Conservation (phyloP, 2,797 vertebrate species). For the Sarcophilus harrisii region DNA sequence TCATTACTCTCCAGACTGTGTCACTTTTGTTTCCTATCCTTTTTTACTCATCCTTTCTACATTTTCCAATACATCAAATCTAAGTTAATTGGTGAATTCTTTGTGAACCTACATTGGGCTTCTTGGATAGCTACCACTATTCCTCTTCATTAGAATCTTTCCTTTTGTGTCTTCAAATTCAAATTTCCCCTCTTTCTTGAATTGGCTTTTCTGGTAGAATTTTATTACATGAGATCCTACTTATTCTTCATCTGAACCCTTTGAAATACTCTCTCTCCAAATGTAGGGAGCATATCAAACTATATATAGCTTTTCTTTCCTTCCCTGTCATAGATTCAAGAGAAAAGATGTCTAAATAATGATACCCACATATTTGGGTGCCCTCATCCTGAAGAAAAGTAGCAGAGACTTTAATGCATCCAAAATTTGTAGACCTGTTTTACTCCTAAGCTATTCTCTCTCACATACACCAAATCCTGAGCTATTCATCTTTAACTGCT, state of each 20-base stretch:
- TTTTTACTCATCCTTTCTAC: neutral
- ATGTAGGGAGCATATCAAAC: neutral
- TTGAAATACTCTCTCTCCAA: neutral
- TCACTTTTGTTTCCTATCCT: neutral
- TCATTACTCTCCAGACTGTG: neutral
- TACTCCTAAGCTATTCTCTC: neutral
- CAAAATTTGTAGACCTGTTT: neutral
- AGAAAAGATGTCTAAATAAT: neutral
- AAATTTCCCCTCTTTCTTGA: neutral
- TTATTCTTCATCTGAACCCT: neutral
- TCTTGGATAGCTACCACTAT: neutral
- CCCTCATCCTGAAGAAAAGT: neutral
- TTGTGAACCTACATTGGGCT: neutral
- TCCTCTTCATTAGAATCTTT: neutral
- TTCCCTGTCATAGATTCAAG: neutral
- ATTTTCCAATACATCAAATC: neutral
- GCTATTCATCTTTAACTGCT: neutral
- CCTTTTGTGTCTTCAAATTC: neutral
- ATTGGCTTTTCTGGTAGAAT: neutral
- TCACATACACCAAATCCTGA: neutral
- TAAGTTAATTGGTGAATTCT: neutral
- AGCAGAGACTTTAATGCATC: neutral
- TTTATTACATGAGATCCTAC: neutral
- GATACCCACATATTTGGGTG: neutral
- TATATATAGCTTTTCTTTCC: neutral